A percentile compares a stretch with the other conserved stretches of the same genome.
Evolutionary conservation across 2,113 vertebrate species (phyloP).

Genomic region (Thalassoma bifasciatum): DNA sequence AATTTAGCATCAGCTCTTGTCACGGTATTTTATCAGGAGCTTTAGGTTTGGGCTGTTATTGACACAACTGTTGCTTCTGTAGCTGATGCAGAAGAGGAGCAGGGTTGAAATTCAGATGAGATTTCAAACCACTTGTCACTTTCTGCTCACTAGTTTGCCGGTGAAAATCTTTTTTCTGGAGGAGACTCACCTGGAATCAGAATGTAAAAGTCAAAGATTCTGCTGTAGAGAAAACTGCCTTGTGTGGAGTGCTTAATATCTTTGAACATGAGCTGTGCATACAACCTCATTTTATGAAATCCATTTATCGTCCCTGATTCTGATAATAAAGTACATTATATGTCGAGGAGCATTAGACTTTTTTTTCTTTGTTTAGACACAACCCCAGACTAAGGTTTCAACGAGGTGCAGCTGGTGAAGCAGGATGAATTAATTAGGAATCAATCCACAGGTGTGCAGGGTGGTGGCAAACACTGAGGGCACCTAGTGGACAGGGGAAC

Average conservation of each 20-base stretch:
- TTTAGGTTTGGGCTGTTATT: too few species aligned
- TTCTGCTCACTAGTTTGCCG: not conserved
- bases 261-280: not conserved
- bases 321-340: too few species aligned
- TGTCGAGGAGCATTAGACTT: too few species aligned
- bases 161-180: too few species aligned
- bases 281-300: too few species aligned
- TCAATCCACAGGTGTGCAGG: not conserved
- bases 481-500: slow-evolving; percentile 12
- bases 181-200: too few species aligned
- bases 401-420: slow-evolving; percentile 15
- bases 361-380: too few species aligned
- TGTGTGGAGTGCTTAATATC: not conserved
- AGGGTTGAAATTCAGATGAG: not conserved
- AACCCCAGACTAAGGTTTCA: not conserved
- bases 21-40: not conserved
- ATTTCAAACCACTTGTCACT: not conserved
- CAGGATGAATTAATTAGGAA: not conserved
- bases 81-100: not conserved
- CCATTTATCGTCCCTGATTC: too few species aligned
- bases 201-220: too few species aligned
- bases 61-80: too few species aligned
- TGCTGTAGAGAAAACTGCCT: not conserved
- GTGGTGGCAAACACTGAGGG: not conserved
- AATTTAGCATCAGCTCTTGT: not conserved